Evolutionary conservation across 2,888 invertebrate genomes (phyloP).

Genomic region (Hydriomena furcata): DNA sequence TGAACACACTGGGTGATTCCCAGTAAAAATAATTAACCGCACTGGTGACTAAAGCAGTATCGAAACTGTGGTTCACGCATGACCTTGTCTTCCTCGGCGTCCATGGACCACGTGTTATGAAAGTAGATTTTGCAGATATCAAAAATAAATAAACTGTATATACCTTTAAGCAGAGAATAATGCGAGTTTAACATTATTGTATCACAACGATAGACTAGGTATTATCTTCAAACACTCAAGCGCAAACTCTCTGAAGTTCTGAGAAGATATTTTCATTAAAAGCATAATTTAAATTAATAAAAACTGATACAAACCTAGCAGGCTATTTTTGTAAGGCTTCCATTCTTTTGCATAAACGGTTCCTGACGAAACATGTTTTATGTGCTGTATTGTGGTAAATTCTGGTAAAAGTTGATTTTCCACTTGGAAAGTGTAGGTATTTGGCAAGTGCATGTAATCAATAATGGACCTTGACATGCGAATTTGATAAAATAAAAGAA

Average conservation of each 20-base stretch:
- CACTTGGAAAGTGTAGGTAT: constrained; percentile 63
- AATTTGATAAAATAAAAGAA: constrained; percentile 16
- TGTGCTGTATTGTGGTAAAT: constrained; percentile 56
- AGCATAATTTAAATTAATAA: too few species aligned
- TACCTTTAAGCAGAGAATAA: too few species aligned
- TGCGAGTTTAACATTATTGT: too few species aligned
- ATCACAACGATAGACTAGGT: too few species aligned
- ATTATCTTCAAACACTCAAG: too few species aligned
- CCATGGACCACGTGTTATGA: constrained; percentile 33
- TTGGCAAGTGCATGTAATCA: constrained; percentile 43
- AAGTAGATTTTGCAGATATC: constrained; percentile 17
- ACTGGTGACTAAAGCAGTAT: constrained; percentile 9
- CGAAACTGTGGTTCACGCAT: constrained; percentile 28
- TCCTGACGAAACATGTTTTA: constrained; percentile 76
- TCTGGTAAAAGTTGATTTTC: constrained; percentile 80
- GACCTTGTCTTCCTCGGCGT: constrained; percentile 39
- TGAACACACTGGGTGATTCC: constrained; percentile 36
- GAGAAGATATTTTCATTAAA: too few species aligned
- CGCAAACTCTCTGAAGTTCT: too few species aligned
- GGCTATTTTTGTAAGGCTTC: constrained; percentile 32
- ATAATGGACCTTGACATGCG: constrained; percentile 53
- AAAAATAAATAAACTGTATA: not conserved
- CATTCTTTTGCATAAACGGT: constrained; percentile 46
- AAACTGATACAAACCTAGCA: too few species aligned
- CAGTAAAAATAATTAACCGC: too few species aligned